phyloP scores from a whole-genome alignment of 2,797 vertebrate species.

The Ataeniobius toweri region DNA sequence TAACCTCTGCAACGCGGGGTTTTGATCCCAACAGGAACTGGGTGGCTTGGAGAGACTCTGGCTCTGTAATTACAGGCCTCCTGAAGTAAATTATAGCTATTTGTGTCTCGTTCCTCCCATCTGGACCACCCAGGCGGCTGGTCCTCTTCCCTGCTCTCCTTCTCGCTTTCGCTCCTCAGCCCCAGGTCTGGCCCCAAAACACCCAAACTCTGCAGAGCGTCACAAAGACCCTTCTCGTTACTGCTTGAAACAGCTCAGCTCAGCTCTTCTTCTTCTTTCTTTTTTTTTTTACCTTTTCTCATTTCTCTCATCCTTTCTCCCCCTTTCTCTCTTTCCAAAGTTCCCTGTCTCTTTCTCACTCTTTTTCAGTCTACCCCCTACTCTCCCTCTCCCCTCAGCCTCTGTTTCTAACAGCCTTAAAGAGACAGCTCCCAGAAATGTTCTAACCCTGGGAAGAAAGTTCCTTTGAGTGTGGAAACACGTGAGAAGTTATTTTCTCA shows the following conservation, averaged over 20 bases:
- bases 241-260: constrained; percentile 41
- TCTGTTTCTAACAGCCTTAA: constrained; percentile 73
- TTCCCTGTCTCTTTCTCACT: constrained; percentile 48
- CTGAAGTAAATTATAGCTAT: constrained; percentile 91
- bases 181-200: constrained; percentile 73
- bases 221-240: constrained; percentile 35
- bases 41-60: constrained; percentile 83
- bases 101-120: constrained; percentile 90
- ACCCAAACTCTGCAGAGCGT: constrained; percentile 56
- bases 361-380: constrained; percentile 44
- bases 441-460: constrained; percentile 71
- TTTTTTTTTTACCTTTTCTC: constrained; percentile 36
- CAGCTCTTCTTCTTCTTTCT: constrained; percentile 13
- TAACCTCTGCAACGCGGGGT: constrained; percentile 76
- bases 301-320: constrained; percentile 35
- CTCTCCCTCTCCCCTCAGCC: constrained; percentile 52
- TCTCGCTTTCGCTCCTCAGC: constrained; percentile 70
- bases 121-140: constrained; percentile 89
- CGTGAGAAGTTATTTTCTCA: constrained; percentile 51
- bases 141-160: constrained; percentile 65
- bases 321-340: constrained; percentile 15
- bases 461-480: constrained; percentile 61
- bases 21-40: constrained; percentile 85
- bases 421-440: constrained; percentile 80
- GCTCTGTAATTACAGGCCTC: constrained; percentile 89